Percentiles rank a stretch among this genome's conserved stretches.
These are phyloP conservation scores for Caradrina kadenii DNA, from an alignment of 2,888 invertebrate species.

Conservation along the genomic window DNA sequence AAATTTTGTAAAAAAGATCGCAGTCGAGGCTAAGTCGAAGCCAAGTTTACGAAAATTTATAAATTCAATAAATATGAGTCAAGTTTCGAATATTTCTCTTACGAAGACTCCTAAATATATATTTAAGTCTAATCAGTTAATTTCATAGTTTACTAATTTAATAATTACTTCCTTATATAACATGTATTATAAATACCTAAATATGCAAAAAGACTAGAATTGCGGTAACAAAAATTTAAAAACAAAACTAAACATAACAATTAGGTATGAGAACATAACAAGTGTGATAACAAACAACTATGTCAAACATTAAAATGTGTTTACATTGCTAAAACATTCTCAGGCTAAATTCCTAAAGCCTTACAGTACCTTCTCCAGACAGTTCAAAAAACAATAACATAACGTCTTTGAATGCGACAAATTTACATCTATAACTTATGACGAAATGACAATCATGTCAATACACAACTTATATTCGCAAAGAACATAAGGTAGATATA, in stretches of 20 bases:
- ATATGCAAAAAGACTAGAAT: conserved; percentile 32
- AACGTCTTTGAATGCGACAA: not conserved
- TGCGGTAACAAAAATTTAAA: conserved; percentile 15
- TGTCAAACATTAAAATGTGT: not conserved
- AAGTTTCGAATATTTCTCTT: conserved; percentile 55
- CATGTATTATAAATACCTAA: conserved; percentile 11
- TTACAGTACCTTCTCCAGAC: not conserved
- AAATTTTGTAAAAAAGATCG: conserved; percentile 60
- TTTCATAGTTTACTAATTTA: conserved; percentile 48
- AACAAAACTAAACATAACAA: conserved; percentile 15
- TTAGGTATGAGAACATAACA: no score
- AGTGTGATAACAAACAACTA: not conserved
- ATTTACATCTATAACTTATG: not conserved
- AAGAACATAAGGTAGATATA: not conserved
- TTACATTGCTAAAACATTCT: conserved; percentile 1
- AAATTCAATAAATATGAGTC: conserved; percentile 58
- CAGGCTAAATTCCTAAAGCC: no score
- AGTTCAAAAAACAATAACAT: not conserved
- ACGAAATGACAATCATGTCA: not conserved
- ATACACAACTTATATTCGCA: not conserved
- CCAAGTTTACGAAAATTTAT: conserved; percentile 52
- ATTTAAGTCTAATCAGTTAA: conserved; percentile 60
- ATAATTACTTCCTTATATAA: conserved; percentile 39
- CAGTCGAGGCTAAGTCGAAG: conserved; percentile 41
- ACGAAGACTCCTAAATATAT: conserved; percentile 45